phyloP scores from a whole-genome alignment of 2,113 vertebrate genomes.

The Equus quagga region DNA sequence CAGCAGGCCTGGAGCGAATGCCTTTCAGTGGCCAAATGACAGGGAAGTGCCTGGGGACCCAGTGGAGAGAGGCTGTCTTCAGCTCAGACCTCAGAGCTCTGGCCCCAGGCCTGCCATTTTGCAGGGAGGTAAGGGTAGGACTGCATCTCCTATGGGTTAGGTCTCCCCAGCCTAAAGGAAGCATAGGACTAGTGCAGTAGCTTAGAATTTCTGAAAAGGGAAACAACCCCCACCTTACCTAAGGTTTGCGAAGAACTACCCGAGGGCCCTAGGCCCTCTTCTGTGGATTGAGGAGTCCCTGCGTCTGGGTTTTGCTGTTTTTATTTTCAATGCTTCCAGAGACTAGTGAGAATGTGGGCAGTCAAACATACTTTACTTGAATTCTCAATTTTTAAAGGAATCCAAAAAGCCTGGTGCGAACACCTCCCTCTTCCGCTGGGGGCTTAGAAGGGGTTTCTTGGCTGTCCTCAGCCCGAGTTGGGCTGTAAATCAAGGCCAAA shows the following conservation, averaged over 20 bases:
- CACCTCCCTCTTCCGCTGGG: constrained; percentile 81
- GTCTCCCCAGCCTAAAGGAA: neutral
- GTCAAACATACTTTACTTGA: constrained; percentile 72
- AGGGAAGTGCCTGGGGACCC: neutral
- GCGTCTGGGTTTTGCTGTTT: neutral
- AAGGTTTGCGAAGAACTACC: neutral
- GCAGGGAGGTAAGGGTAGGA: neutral
- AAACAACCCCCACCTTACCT: neutral
- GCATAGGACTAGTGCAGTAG: neutral
- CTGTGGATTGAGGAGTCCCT: neutral
- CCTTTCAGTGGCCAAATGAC: neutral
- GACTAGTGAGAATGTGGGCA: constrained; percentile 28
- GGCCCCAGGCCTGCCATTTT: neutral
- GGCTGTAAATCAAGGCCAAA: constrained; percentile 80
- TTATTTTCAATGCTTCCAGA: constrained; percentile 7
- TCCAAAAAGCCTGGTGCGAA: constrained; percentile 78
- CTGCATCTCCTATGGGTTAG: neutral
- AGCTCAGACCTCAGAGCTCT: neutral
- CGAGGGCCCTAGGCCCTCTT: neutral
- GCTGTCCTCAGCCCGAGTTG: constrained; percentile 55
- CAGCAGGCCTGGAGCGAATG: neutral
- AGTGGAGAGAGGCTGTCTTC: neutral
- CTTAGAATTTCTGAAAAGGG: constrained; percentile 29
- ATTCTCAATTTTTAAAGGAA: constrained; percentile 82
- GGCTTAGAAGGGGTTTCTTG: constrained; percentile 75